Conservation (phyloP, 2,797 vertebrate genomes). For the Peromyscus melanophrys region DNA sequence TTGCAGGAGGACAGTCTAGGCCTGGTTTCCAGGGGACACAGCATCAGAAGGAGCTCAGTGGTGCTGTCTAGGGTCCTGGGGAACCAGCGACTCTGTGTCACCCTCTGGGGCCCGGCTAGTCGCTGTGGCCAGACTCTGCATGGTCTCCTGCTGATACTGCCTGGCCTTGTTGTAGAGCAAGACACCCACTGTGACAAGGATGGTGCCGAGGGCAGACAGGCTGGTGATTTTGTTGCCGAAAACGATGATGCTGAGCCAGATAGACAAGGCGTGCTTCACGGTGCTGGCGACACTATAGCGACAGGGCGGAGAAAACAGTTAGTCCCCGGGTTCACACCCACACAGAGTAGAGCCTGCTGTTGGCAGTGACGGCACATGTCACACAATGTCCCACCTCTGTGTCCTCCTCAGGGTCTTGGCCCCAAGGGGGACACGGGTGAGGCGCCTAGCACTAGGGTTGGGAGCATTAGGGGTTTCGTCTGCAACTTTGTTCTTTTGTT, state of each 20-base stretch:
- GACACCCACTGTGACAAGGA: slow-evolving; percentile 94
- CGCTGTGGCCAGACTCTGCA: slow-evolving; percentile 89
- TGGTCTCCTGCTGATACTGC: slow-evolving; percentile 92
- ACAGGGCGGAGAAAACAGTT: not conserved
- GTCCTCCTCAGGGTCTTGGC: not conserved
- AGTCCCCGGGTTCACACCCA: not conserved
- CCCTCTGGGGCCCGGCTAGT: fast-evolving
- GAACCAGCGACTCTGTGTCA: slow-evolving; percentile 59
- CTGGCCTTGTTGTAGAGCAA: slow-evolving; percentile 96
- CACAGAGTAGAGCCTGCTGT: not conserved
- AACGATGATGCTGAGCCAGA: slow-evolving; percentile 98
- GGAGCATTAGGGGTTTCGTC: not conserved
- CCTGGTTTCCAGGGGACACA: too few relatives aligned
- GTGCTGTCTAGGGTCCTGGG: slow-evolving; percentile 80
- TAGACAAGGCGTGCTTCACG: slow-evolving; percentile 97
- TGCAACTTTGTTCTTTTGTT: not conserved
- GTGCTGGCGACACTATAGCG: slow-evolving; percentile 96
- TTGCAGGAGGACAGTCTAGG: too few relatives aligned
- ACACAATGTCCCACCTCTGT: not conserved
- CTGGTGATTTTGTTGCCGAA: slow-evolving; percentile 96
- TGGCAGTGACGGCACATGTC: not conserved
- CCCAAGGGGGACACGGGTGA: not conserved
- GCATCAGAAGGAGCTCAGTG: slow-evolving; percentile 50
- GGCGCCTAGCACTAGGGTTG: not conserved
- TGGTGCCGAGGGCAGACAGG: slow-evolving; percentile 94